Evolutionary conservation across 2,888 invertebrate species (phyloP).

Genomic region (Cataglyphis rosenhaueri): DNA sequence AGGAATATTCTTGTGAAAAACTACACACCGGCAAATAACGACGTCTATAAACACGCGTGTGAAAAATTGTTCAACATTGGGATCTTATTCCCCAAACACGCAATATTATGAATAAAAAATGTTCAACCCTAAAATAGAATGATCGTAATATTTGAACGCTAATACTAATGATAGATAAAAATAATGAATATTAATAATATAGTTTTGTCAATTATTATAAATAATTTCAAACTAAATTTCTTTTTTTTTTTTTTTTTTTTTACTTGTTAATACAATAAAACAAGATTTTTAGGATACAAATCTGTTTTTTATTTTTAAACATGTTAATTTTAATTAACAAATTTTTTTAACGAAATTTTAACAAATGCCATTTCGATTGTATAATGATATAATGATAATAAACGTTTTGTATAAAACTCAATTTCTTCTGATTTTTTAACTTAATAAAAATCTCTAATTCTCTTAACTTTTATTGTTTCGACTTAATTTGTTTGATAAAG

Average conservation of each 20-base stretch:
- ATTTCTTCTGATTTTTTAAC: neutral
- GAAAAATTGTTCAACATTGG: neutral
- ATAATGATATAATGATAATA: neutral
- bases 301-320: neutral
- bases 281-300: neutral
- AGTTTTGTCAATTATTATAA: neutral
- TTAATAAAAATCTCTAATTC: neutral
- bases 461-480: neutral
- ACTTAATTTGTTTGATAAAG: neutral
- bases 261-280: neutral
- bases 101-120: neutral
- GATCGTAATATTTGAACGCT: neutral
- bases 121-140: neutral
- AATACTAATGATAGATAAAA: neutral
- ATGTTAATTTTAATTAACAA: neutral
- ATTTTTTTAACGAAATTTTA: neutral
- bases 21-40: neutral
- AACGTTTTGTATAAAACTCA: neutral
- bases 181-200: neutral
- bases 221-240: neutral
- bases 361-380: too few species aligned
- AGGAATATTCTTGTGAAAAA: conserved; percentile 19
- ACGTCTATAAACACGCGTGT: neutral
- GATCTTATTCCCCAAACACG: neutral
- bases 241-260: neutral